Percentiles rank a stretch among this genome's conserved stretches.
Conservation (phyloP, 2,888 invertebrate genomes). For the Clanis bilineata region DNA sequence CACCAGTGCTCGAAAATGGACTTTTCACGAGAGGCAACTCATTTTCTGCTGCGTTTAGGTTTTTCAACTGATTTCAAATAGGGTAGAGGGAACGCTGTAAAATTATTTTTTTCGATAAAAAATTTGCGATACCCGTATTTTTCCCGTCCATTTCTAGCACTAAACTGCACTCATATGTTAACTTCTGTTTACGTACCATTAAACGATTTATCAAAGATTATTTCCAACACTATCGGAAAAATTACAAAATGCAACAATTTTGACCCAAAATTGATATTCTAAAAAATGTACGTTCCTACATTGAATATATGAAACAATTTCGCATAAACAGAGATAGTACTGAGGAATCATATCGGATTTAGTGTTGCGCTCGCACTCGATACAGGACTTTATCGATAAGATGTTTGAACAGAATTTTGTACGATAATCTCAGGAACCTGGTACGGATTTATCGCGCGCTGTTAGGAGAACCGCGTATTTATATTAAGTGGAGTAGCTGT, state of each 20-base stretch:
- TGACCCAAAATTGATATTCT: neutral
- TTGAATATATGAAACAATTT: constrained; percentile 30
- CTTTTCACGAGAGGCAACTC: too few species aligned
- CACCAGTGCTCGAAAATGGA: too few species aligned
- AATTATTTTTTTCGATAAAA: too few species aligned
- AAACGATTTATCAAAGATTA: neutral
- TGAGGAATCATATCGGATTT: constrained; percentile 26
- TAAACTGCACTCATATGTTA: neutral
- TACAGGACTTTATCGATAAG: constrained; percentile 64
- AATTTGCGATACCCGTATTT: too few species aligned
- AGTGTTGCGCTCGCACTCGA: constrained; percentile 46
- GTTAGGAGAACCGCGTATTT: constrained; percentile 76
- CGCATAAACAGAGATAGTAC: constrained; percentile 34
- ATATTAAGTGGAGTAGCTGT: constrained; percentile 80
- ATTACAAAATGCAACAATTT: neutral
- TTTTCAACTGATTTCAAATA: too few species aligned
- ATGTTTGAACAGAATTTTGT: constrained; percentile 62
- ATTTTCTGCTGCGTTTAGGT: too few species aligned
- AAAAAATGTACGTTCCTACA: constrained; percentile 40
- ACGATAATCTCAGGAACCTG: constrained; percentile 51
- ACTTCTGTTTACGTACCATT: neutral
- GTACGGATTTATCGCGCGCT: constrained; percentile 71
- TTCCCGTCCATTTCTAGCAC: too few species aligned
- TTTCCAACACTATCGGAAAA: neutral
- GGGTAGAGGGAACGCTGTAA: too few species aligned